These are phyloP conservation scores for Garrulus glandarius DNA, from an alignment of 2,797 vertebrate species.

Conservation along the genomic window DNA sequence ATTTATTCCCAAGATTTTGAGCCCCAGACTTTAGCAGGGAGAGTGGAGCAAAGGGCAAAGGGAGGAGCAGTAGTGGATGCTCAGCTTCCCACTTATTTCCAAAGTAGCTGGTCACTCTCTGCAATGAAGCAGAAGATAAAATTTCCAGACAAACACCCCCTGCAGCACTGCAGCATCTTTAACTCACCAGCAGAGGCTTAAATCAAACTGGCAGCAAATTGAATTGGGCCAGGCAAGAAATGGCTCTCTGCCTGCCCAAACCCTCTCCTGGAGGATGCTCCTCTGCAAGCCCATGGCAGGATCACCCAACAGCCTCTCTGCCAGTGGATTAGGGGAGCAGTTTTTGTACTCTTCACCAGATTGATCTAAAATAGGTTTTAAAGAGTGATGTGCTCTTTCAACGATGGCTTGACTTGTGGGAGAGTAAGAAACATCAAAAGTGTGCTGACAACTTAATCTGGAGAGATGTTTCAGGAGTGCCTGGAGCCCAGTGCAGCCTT, in stretches of 20 bases:
- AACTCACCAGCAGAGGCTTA: background rate
- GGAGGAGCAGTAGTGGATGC: background rate
- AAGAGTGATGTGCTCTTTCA: too few species aligned
- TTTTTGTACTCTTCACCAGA: background rate
- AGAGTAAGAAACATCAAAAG: too few species aligned
- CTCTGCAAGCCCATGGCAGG: fast-evolving
- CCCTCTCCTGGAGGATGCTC: background rate
- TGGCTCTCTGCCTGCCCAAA: background rate
- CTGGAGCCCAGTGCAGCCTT: background rate
- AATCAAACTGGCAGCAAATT: background rate
- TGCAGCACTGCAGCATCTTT: background rate
- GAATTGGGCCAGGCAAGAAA: background rate
- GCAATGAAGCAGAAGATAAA: background rate
- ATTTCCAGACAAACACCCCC: background rate
- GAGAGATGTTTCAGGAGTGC: background rate
- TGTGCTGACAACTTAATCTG: too few species aligned
- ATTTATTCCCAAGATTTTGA: background rate
- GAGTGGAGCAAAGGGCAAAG: background rate
- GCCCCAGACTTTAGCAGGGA: background rate
- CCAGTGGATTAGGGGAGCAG: fast-evolving
- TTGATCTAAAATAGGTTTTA: too few species aligned
- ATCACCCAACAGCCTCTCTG: fast-evolving
- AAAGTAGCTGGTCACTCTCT: background rate
- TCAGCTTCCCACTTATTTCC: fast-evolving
- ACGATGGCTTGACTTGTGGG: too few species aligned